A percentile compares a stretch with the other conserved stretches of the same genome.
Evolutionary conservation across 2,113 vertebrate genomes (phyloP).

Genomic region (Lanius ludovicianus): DNA sequence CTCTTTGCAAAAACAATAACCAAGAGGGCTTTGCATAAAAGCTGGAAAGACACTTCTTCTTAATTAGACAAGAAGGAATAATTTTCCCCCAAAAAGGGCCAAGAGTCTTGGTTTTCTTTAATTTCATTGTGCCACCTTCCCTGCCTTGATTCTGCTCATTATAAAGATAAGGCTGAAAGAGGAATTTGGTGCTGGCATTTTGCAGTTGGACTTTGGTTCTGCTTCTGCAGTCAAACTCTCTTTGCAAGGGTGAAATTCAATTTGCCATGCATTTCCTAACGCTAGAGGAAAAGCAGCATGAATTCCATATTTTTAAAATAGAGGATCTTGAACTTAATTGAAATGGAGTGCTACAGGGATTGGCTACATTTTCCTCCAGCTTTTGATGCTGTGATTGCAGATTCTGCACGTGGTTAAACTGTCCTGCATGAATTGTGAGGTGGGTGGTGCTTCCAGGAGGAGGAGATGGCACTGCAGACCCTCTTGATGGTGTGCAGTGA

Average conservation of each 20-base stretch:
- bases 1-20: neutral
- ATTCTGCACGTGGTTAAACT: neutral
- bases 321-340: neutral
- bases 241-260: conserved; percentile 7
- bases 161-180: neutral
- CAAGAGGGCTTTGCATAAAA: neutral
- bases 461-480: neutral
- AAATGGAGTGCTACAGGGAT: neutral
- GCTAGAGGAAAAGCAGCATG: neutral
- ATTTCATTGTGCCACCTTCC: neutral
- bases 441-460: neutral
- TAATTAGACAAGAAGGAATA: neutral
- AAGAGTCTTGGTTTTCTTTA: neutral
- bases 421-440: accelerated
- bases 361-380: neutral
- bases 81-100: neutral
- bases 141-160: neutral
- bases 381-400: neutral
- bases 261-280: neutral
- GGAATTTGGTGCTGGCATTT: neutral
- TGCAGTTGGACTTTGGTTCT: neutral
- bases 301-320: neutral
- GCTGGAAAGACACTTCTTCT: neutral
- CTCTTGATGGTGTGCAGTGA: neutral
- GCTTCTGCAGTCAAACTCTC: neutral